Conservation (phyloP, 2,888 invertebrate species). For the Celastrina argiolus region DNA sequence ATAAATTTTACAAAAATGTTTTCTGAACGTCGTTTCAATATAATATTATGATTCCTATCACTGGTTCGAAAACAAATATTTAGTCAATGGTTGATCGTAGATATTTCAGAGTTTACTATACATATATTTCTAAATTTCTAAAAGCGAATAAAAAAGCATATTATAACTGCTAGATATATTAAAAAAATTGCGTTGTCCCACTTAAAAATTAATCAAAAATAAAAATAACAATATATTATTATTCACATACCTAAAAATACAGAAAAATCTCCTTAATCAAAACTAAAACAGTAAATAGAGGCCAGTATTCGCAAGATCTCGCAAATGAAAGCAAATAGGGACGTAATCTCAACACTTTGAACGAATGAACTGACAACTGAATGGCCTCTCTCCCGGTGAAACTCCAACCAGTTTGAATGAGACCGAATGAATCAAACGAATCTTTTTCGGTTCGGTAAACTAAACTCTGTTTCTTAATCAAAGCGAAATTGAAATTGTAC, state of each 20-base stretch:
- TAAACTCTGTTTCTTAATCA: constrained; percentile 23
- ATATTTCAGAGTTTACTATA: too few species aligned
- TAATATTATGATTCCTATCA: too few species aligned
- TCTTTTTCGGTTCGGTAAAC: constrained; percentile 34
- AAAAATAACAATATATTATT: too few species aligned
- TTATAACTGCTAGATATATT: too few species aligned
- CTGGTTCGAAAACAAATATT: too few species aligned
- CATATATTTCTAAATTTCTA: too few species aligned
- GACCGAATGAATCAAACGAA: constrained; percentile 30
- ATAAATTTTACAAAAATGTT: too few species aligned
- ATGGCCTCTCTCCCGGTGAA: constrained; percentile 31
- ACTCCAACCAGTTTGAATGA: constrained; percentile 31
- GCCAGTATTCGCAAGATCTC: constrained; percentile 4
- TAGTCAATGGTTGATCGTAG: too few species aligned
- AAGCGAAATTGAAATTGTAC: constrained; percentile 9
- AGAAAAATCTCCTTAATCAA: background rate
- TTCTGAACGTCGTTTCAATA: too few species aligned
- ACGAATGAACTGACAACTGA: constrained; percentile 28
- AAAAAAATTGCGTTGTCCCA: too few species aligned
- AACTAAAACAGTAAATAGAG: background rate
- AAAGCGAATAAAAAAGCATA: too few species aligned
- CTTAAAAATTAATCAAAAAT: too few species aligned
- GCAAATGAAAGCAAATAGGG: constrained; percentile 29
- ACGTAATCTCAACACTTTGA: constrained; percentile 30
- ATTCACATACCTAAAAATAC: background rate